Conservation (phyloP, 2,797 vertebrate genomes). For the Coilia nasus region DNA sequence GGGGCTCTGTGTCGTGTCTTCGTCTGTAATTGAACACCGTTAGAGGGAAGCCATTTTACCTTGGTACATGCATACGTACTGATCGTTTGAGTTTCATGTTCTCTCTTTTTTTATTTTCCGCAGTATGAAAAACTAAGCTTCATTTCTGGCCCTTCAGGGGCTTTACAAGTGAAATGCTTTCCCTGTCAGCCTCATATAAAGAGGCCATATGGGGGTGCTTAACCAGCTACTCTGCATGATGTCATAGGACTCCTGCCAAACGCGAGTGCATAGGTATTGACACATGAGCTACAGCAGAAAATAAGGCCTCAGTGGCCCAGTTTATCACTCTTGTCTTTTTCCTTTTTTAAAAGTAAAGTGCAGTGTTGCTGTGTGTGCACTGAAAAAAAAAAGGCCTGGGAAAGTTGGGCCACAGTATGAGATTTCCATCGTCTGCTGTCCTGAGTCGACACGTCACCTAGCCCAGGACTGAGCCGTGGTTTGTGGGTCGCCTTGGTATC, state of each 20-base stretch:
- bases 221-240: slow-evolving; percentile 48
- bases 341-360: slow-evolving; percentile 29
- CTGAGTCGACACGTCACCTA: slow-evolving; percentile 5
- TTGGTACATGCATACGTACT: background rate
- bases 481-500: slow-evolving; percentile 28
- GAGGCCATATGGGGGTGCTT: slow-evolving; percentile 26
- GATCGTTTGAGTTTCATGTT: background rate
- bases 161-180: slow-evolving; percentile 29
- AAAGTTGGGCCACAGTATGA: slow-evolving; percentile 3
- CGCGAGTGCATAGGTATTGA: slow-evolving; percentile 37
- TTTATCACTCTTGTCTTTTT: slow-evolving; percentile 38
- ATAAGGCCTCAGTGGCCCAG: slow-evolving; percentile 28
- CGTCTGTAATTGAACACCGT: slow-evolving; percentile 46
- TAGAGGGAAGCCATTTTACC: slow-evolving; percentile 35
- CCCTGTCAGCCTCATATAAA: background rate
- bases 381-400: slow-evolving; percentile 34
- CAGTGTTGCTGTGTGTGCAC: slow-evolving; percentile 29
- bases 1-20: background rate
- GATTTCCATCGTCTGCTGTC: slow-evolving; percentile 8
- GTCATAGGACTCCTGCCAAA: slow-evolving; percentile 43
- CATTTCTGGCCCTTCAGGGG: slow-evolving; percentile 29
- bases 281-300: slow-evolving; percentile 52
- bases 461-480: slow-evolving; percentile 15
- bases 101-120: background rate
- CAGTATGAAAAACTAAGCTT: slow-evolving; percentile 28